Percentiles rank a stretch among this genome's conserved stretches.
Evolutionary conservation across 2,888 invertebrate genomes (phyloP).

Genomic region (Cataglyphis livida): DNA sequence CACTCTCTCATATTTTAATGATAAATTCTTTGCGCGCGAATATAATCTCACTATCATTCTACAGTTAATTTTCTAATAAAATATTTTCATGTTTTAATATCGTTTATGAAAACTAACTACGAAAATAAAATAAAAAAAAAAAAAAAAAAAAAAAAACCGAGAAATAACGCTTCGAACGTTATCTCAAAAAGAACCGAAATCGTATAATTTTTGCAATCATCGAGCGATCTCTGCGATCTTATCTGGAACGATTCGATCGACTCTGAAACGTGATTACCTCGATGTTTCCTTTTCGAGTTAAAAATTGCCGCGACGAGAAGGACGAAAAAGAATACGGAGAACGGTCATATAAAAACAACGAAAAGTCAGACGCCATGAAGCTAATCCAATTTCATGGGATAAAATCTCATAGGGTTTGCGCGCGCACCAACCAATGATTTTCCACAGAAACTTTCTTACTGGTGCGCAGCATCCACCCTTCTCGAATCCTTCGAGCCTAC

Average conservation of each 20-base stretch:
- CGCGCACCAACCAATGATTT: conserved; percentile 24
- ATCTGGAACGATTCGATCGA: neutral
- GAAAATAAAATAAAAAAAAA: neutral
- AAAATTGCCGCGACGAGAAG: conserved; percentile 40
- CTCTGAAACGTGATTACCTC: conserved; percentile 11
- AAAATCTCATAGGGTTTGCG: conserved; percentile 17
- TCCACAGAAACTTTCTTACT: conserved; percentile 37
- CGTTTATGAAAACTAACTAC: neutral
- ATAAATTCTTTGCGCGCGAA: neutral
- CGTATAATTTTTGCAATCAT: conserved; percentile 7
- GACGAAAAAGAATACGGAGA: conserved; percentile 28
- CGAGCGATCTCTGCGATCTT: conserved; percentile 24
- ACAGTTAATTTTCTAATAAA: neutral
- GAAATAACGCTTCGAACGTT: neutral
- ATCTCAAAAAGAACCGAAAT: neutral
- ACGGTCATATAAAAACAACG: conserved; percentile 46
- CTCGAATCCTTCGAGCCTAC: conserved; percentile 27
- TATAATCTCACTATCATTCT: neutral
- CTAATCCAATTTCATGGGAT: conserved; percentile 56
- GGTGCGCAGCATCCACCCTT: conserved; percentile 1
- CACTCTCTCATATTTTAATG: neutral
- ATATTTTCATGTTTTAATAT: neutral
- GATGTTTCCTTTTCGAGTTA: conserved; percentile 45
- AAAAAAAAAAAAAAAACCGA: neutral
- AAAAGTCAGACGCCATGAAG: conserved; percentile 53